A percentile compares a stretch with the other conserved stretches of the same genome.
Evolutionary conservation across 2,113 vertebrate species (phyloP).

Genomic region (Campylomormyrus numenius): DNA sequence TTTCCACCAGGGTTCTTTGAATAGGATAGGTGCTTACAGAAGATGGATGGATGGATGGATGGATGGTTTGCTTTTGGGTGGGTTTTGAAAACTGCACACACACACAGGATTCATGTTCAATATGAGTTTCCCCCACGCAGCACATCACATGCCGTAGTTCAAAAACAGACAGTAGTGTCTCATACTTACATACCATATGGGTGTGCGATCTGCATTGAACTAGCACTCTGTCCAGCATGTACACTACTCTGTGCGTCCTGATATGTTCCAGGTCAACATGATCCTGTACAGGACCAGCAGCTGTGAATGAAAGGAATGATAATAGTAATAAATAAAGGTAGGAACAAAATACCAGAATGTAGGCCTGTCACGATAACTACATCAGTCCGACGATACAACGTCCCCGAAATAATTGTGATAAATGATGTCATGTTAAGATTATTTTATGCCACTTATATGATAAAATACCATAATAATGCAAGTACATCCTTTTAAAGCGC

Average conservation of each 20-base stretch:
- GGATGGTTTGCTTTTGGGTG: too few species aligned
- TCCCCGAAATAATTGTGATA: too few species aligned
- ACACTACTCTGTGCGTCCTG: neutral
- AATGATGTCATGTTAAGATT: too few species aligned
- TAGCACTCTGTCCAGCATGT: neutral
- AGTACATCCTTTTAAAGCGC: too few species aligned
- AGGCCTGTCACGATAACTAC: too few species aligned
- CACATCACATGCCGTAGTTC: neutral
- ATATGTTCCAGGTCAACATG: neutral
- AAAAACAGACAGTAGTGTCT: neutral
- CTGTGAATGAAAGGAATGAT: neutral
- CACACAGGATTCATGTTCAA: neutral
- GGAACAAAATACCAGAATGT: neutral
- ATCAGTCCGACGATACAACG: neutral
- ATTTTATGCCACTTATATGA: too few species aligned
- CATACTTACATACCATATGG: neutral
- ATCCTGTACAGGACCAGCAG: neutral
- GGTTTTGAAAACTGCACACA: neutral
- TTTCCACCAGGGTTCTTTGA: too few species aligned
- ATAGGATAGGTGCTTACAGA: too few species aligned
- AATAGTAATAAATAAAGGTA: neutral
- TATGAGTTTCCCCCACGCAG: neutral
- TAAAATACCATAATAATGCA: too few species aligned
- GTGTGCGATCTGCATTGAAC: neutral
- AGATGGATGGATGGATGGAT: too few species aligned